phyloP scores from a whole-genome alignment of 2,113 vertebrate species.

The Mesocricetus auratus region DNA sequence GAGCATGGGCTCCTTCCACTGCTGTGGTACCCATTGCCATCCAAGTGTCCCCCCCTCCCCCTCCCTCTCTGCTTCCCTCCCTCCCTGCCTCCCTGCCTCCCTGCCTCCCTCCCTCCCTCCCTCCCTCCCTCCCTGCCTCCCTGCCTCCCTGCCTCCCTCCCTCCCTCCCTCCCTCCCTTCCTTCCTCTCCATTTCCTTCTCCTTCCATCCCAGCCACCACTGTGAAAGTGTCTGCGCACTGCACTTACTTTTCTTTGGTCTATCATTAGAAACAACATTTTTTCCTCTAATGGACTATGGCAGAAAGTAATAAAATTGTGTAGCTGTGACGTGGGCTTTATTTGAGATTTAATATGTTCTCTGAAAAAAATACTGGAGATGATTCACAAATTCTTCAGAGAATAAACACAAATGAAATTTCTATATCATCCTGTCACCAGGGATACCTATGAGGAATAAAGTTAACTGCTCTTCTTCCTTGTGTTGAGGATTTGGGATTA shows the following conservation, averaged over 20 bases:
- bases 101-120: too few relatives aligned
- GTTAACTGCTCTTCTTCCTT: not conserved
- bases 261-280: not conserved
- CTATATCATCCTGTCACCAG: not conserved
- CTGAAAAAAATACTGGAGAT: not conserved
- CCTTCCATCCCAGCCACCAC: not conserved
- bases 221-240: constrained; percentile 17
- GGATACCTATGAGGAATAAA: not conserved
- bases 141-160: not conserved
- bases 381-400: constrained; percentile 43
- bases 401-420: constrained; percentile 42
- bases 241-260: constrained; percentile 9
- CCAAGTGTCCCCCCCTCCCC: not conserved
- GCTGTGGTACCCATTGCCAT: not conserved
- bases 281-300: not conserved
- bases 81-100: too few relatives aligned
- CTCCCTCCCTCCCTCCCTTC: not conserved
- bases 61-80: too few relatives aligned
- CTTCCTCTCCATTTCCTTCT: not conserved
- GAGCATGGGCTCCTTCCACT: constrained; percentile 42
- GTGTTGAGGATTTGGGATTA: constrained; percentile 12
- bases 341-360: constrained; percentile 32
- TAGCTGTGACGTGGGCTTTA: constrained; percentile 26
- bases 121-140: too few relatives aligned
- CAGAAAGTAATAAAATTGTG: constrained; percentile 24